phyloP scores from a whole-genome alignment of 2,113 vertebrate genomes.

The Poeciliopsis retropinna region DNA sequence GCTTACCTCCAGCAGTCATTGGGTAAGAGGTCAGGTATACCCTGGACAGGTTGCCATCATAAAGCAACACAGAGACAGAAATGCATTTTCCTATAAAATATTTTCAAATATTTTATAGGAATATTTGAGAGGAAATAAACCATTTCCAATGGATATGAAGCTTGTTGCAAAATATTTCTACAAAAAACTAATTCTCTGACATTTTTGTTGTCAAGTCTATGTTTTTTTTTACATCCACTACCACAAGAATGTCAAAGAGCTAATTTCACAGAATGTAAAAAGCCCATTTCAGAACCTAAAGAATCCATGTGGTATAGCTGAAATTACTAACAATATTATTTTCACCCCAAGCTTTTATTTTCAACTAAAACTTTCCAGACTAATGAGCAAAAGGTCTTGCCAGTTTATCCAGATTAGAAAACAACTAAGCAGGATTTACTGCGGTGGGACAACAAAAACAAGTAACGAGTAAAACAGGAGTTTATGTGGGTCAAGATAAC shows the following conservation, averaged over 20 bases:
- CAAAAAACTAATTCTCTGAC: not conserved
- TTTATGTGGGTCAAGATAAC: constrained; percentile 57
- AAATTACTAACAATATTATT: not conserved
- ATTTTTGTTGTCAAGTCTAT: too few species aligned
- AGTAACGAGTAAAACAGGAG: constrained; percentile 26
- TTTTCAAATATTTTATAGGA: too few species aligned
- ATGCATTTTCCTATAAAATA: too few species aligned
- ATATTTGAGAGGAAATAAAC: not conserved
- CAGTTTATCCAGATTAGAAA: constrained; percentile 38
- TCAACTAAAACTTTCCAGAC: not conserved
- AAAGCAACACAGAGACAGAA: too few species aligned
- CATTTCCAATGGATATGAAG: not conserved
- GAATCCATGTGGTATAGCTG: not conserved
- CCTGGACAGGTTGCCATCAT: too few species aligned
- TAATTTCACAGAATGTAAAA: too few species aligned
- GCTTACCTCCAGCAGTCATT: too few species aligned
- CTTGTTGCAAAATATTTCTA: not conserved
- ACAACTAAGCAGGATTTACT: constrained; percentile 30
- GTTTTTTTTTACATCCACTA: too few species aligned
- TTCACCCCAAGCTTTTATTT: not conserved
- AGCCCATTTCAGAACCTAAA: not conserved
- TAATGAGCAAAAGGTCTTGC: not conserved
- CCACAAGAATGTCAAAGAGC: too few species aligned
- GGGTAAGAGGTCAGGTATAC: too few species aligned
- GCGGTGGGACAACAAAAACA: constrained; percentile 9